Evolutionary conservation across 2,888 invertebrate species (phyloP).

Genomic region (Maniola hyperantus): DNA sequence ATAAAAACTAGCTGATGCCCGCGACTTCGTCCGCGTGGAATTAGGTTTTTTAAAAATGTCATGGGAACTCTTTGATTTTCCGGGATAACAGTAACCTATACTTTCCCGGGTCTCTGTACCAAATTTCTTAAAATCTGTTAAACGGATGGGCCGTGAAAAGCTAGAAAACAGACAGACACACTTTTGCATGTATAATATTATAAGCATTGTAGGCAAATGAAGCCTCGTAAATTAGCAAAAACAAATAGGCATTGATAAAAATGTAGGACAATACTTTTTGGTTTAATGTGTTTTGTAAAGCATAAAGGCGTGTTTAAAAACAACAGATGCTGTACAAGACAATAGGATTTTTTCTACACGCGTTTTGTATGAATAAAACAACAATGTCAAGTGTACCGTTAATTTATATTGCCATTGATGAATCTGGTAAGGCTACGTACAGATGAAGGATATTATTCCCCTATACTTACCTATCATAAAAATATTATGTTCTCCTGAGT

Average conservation of each 20-base stretch:
- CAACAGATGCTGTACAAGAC: not conserved
- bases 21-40: too few species aligned
- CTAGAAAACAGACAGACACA: too few species aligned
- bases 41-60: too few species aligned
- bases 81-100: too few species aligned
- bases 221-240: not conserved
- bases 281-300: not conserved
- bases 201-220: not conserved
- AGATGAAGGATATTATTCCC: not conserved
- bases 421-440: slow-evolving; percentile 1
- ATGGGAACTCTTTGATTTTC: too few species aligned
- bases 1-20: too few species aligned
- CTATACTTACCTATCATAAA: not conserved
- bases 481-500: too few species aligned
- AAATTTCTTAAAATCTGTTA: too few species aligned
- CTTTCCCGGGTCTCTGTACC: too few species aligned
- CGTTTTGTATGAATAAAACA: slow-evolving; percentile 17
- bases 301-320: slow-evolving; percentile 1
- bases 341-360: slow-evolving; percentile 14
- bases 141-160: too few species aligned
- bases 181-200: too few species aligned
- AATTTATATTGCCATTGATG: slow-evolving; percentile 17
- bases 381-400: slow-evolving; percentile 20
- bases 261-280: slow-evolving; percentile 11
- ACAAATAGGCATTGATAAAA: slow-evolving; percentile 9